Evolutionary conservation across 1,140 invertebrate species (phyloP).

Genomic region (Thrips palmi): DNA sequence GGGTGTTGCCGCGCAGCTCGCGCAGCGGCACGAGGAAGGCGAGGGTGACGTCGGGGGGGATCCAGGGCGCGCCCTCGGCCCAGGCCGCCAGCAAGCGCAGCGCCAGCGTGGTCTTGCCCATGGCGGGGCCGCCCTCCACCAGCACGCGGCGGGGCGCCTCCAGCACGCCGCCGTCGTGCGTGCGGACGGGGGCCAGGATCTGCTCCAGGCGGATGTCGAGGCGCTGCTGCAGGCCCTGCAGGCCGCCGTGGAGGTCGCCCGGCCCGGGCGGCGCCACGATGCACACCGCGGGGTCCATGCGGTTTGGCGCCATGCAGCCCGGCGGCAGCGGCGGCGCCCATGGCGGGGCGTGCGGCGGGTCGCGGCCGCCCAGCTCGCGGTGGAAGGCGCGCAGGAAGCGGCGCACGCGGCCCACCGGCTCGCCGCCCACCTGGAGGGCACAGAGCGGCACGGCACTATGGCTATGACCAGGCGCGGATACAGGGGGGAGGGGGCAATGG

Average conservation of each 20-base stretch:
- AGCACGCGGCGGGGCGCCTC: slow-evolving; percentile 27
- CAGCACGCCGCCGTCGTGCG: slow-evolving; percentile 25
- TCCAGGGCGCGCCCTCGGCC: slow-evolving; percentile 27
- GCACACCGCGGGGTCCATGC: slow-evolving; percentile 27
- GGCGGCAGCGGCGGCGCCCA: slow-evolving; percentile 26
- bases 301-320: slow-evolving; percentile 25
- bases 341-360: slow-evolving; percentile 23
- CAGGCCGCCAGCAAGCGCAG: slow-evolving; percentile 32
- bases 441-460: slow-evolving; percentile 18
- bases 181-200: slow-evolving; percentile 24
- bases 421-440: slow-evolving; percentile 24
- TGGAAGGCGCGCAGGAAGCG: slow-evolving; percentile 27
- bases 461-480: slow-evolving; percentile 5
- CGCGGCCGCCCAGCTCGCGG: slow-evolving; percentile 24
- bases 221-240: slow-evolving; percentile 18
- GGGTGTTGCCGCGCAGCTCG: slow-evolving; percentile 26
- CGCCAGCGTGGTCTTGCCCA: slow-evolving; percentile 29
- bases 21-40: slow-evolving; percentile 31
- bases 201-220: slow-evolving; percentile 26
- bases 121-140: slow-evolving; percentile 31
- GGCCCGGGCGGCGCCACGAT: slow-evolving; percentile 23
- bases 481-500: slow-evolving; percentile 9
- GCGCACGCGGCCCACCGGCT: slow-evolving; percentile 23
- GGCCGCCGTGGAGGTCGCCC: slow-evolving; percentile 13
- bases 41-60: slow-evolving; percentile 21